Conservation (phyloP, 2,113 vertebrate species). For the Myrmecobius fasciatus region DNA sequence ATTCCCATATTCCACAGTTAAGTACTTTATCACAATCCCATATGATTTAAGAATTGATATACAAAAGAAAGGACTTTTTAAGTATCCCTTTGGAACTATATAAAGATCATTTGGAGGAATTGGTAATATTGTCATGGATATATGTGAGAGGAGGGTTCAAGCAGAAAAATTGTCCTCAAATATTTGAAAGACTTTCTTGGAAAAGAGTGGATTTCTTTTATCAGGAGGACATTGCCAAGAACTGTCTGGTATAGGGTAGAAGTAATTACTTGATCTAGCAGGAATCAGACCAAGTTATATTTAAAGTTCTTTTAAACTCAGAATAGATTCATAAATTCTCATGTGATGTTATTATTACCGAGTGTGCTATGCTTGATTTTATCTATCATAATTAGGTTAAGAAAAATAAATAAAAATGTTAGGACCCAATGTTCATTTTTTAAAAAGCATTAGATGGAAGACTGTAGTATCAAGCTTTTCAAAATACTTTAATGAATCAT, state of each 20-base stretch:
- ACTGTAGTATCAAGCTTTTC: slow-evolving; percentile 29
- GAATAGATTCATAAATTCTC: not conserved
- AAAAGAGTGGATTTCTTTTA: not conserved
- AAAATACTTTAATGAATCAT: slow-evolving; percentile 58
- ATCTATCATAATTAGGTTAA: not conserved
- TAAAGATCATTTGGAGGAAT: not conserved
- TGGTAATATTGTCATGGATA: not conserved
- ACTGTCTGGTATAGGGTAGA: not conserved
- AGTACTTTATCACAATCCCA: not conserved
- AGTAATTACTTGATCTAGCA: not conserved
- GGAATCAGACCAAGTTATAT: not conserved
- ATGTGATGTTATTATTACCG: not conserved
- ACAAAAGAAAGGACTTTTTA: not conserved
- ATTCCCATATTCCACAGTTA: not conserved
- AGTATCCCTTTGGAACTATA: not conserved
- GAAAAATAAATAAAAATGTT: slow-evolving; percentile 13
- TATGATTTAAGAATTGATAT: not conserved
- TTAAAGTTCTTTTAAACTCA: not conserved
- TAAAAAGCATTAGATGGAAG: slow-evolving; percentile 37
- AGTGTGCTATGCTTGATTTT: not conserved
- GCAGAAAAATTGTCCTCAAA: not conserved
- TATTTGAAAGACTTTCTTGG: not conserved
- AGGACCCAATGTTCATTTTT: slow-evolving; percentile 10
- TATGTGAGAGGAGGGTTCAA: not conserved
- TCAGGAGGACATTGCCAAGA: not conserved